Evolutionary conservation across 2,888 invertebrate genomes (phyloP).

Genomic region (Drosophila subsilvestris): DNA sequence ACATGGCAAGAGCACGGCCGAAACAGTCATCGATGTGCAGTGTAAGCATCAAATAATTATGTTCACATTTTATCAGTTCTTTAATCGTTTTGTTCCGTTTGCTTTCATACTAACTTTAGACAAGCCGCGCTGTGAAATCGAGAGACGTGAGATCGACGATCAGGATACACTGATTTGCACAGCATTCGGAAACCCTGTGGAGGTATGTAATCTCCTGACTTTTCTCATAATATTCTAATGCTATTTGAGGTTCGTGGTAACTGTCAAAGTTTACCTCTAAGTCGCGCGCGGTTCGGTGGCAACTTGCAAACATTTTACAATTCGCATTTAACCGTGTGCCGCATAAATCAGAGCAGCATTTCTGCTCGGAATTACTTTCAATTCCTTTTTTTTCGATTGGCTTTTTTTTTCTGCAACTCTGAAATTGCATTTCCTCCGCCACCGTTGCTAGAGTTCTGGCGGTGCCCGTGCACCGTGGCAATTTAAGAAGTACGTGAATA

Average conservation of each 20-base stretch:
- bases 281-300: background rate
- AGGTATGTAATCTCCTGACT: conserved; percentile 67
- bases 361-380: conserved; percentile 17
- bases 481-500: background rate
- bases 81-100: background rate
- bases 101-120: conserved; percentile 85
- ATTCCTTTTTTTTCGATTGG: conserved; percentile 3
- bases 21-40: conserved; percentile 91
- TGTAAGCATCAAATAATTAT: conserved; percentile 86
- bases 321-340: conserved; percentile 57
- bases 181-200: conserved; percentile 91
- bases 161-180: conserved; percentile 91
- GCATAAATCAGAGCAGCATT: conserved; percentile 71
- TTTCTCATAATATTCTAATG: background rate
- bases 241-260: background rate
- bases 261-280: background rate
- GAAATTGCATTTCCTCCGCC: conserved; percentile 65
- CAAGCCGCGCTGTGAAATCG: conserved; percentile 93
- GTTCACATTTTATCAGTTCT: background rate
- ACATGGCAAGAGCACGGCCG: conserved; percentile 90
- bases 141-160: conserved; percentile 89
- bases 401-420: conserved; percentile 2
- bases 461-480: conserved; percentile 2
- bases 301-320: conserved; percentile 31
- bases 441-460: conserved; percentile 61